A percentile compares a stretch with the other conserved stretches of the same genome.
Conservation (phyloP, 2,888 invertebrate species). For the Serripes groenlandicus region DNA sequence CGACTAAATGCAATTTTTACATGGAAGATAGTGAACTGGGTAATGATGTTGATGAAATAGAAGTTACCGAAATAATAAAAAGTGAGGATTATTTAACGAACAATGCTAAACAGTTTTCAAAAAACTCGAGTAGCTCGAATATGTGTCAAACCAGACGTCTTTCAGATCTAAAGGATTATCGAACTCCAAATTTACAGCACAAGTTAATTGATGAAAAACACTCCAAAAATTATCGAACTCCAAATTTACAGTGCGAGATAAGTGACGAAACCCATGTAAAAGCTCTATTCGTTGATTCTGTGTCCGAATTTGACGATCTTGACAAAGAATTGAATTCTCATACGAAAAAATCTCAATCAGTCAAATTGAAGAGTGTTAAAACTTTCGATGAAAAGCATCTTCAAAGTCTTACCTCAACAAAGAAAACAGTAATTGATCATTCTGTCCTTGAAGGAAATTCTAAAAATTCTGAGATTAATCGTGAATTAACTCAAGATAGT, state of each 20-base stretch:
- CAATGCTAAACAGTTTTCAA: background rate
- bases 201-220: too few relatives aligned
- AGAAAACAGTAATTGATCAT: too few relatives aligned
- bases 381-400: background rate
- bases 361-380: background rate
- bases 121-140: background rate
- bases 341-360: background rate
- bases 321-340: background rate
- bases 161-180: conserved; percentile 32
- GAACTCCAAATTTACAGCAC: background rate
- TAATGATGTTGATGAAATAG: conserved; percentile 5
- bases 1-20: conserved; percentile 76
- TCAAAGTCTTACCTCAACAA: background rate
- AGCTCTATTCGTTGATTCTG: background rate
- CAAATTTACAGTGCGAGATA: background rate
- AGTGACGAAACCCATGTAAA: conserved; percentile 6
- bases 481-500: too few relatives aligned
- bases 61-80: conserved; percentile 5
- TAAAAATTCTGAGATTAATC: background rate
- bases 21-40: conserved; percentile 64
- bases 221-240: background rate
- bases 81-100: background rate
- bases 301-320: background rate
- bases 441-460: background rate
- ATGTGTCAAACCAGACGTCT: conserved; percentile 47